Evolutionary conservation across 2,888 invertebrate species (phyloP).

Genomic region (Nomada fucata): DNA sequence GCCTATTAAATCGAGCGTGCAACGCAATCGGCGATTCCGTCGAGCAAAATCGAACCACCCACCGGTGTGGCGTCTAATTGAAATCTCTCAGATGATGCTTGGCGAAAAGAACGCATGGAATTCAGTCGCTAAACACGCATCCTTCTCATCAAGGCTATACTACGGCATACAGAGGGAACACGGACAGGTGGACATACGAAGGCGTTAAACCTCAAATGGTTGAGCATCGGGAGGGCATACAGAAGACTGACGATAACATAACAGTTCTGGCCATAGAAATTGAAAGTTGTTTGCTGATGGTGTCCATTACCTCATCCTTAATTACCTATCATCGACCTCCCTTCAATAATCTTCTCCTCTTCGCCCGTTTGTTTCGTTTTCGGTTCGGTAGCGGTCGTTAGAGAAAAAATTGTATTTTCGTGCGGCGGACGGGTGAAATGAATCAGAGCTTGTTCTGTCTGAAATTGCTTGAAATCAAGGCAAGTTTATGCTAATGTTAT

Average conservation of each 20-base stretch:
- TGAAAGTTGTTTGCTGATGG: slow-evolving; percentile 71
- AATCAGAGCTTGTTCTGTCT: background rate
- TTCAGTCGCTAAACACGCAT: slow-evolving; percentile 54
- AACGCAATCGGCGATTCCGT: background rate
- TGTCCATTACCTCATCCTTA: slow-evolving; percentile 50
- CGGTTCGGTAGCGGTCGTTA: background rate
- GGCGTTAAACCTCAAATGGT: slow-evolving; percentile 53
- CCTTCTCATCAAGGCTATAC: slow-evolving; percentile 62
- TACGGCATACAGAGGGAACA: slow-evolving; percentile 46
- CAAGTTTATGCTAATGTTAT: background rate
- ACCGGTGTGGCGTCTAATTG: slow-evolving; percentile 31
- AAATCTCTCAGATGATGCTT: slow-evolving; percentile 50
- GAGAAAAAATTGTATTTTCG: background rate
- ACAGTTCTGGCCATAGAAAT: slow-evolving; percentile 58
- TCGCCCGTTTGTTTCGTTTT: background rate
- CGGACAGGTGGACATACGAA: slow-evolving; percentile 37
- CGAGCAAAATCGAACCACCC: slow-evolving; percentile 14
- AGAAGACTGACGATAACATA: slow-evolving; percentile 25
- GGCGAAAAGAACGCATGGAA: slow-evolving; percentile 54
- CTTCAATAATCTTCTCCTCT: background rate
- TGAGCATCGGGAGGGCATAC: slow-evolving; percentile 7
- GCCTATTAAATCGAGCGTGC: background rate
- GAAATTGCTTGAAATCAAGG: background rate
- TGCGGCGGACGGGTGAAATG: background rate
- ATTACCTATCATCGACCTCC: slow-evolving; percentile 67